A percentile compares a stretch with the other conserved stretches of the same genome.
phyloP scores from a whole-genome alignment of 2,888 invertebrate species.

The Lamproptera curius region DNA sequence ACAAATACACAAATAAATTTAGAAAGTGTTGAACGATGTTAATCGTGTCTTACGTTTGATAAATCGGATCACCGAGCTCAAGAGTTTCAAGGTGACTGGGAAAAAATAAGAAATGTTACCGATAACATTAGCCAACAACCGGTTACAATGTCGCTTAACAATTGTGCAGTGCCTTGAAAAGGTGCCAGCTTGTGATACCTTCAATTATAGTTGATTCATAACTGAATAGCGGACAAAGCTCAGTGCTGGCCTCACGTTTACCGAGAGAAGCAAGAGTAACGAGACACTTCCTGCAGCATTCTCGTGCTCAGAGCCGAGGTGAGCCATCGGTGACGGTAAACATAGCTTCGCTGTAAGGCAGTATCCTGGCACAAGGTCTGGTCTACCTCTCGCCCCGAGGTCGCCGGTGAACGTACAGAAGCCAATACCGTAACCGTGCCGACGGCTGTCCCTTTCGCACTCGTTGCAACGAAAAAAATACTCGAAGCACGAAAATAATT shows the following conservation, averaged over 20 bases:
- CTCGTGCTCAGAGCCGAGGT: slow-evolving; percentile 20
- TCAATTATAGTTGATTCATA: no score
- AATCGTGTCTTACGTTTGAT: slow-evolving; percentile 8
- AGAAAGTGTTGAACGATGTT: slow-evolving; percentile 15
- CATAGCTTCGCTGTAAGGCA: slow-evolving; percentile 33
- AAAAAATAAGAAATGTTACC: slow-evolving; percentile 17
- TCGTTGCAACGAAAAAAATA: slow-evolving; percentile 9
- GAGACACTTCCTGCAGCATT: slow-evolving; percentile 29
- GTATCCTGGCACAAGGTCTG: slow-evolving; percentile 63
- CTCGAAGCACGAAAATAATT: background rate
- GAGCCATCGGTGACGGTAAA: slow-evolving; percentile 36
- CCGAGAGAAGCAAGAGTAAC: slow-evolving; percentile 21
- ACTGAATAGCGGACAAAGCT: slow-evolving; percentile 8
- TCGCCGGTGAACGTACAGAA: slow-evolving; percentile 62
- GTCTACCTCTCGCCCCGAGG: slow-evolving; percentile 51
- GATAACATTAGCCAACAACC: slow-evolving; percentile 10
- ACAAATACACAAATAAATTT: slow-evolving; percentile 13
- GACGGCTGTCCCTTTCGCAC: slow-evolving; percentile 34
- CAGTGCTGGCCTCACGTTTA: slow-evolving; percentile 17
- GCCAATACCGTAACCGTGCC: slow-evolving; percentile 52
- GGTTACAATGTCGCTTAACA: no score
- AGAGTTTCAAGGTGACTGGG: slow-evolving; percentile 18
- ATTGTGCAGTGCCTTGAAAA: no score
- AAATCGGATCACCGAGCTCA: slow-evolving; percentile 14
- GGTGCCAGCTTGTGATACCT: no score